These are phyloP conservation scores for Aphrophora alni DNA, from an alignment of 2,888 invertebrate species.

Conservation along the genomic window DNA sequence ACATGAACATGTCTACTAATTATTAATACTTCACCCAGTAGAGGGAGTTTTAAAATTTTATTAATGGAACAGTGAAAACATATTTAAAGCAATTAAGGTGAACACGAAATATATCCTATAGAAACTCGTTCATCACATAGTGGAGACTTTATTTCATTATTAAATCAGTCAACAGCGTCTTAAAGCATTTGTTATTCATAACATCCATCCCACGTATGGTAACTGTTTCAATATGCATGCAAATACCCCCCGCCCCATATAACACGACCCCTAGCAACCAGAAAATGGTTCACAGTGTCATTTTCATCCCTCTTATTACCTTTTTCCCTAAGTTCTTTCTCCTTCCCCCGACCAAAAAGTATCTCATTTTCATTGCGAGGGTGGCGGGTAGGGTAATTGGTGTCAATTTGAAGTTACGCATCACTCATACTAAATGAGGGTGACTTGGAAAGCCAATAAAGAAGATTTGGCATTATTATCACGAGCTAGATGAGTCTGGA, in stretches of 20 bases:
- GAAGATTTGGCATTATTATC: conserved; percentile 24
- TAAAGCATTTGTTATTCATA: conserved; percentile 31
- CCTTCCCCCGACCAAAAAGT: conserved; percentile 30
- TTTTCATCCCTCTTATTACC: conserved; percentile 41
- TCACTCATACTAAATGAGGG: conserved; percentile 41
- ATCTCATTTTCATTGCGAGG: conserved; percentile 42
- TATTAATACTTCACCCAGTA: too few relatives aligned
- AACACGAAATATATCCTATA: too few relatives aligned
- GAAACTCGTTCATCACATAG: too few relatives aligned
- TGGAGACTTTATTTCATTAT: neutral
- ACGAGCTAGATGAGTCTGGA: neutral
- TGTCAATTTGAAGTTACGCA: conserved; percentile 42
- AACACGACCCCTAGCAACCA: conserved; percentile 36
- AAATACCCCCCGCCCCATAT: conserved; percentile 30
- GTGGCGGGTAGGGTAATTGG: conserved; percentile 33
- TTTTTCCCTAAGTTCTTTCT: conserved; percentile 36
- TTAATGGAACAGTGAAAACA: too few relatives aligned
- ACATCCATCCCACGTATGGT: conserved; percentile 21
- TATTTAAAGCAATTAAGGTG: too few relatives aligned
- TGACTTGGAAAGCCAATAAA: conserved; percentile 17
- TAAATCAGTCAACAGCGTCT: neutral
- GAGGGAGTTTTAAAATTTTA: too few relatives aligned
- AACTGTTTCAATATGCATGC: conserved; percentile 45
- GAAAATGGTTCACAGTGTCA: conserved; percentile 43
- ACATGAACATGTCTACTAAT: too few relatives aligned